phyloP scores from a whole-genome alignment of 2,888 invertebrate species.

The Synergus umbraculus region DNA sequence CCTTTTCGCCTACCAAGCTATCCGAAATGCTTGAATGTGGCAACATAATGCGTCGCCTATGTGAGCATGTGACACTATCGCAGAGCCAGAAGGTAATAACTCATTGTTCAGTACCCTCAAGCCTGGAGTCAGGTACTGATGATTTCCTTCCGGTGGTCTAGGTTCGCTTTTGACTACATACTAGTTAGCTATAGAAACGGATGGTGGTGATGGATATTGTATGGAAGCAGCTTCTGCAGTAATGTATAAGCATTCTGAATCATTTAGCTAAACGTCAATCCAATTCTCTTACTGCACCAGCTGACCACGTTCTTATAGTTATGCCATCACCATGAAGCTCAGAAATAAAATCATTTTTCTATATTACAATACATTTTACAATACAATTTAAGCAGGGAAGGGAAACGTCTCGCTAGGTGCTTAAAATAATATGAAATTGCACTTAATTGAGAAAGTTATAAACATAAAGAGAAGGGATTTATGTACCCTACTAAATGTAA shows the following conservation, averaged over 20 bases:
- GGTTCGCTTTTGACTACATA: neutral
- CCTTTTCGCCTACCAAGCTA: constrained; percentile 23
- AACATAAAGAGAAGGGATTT: too few species aligned
- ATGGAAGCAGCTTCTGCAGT: constrained; percentile 44
- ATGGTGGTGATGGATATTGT: constrained; percentile 49
- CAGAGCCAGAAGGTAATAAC: constrained; percentile 68
- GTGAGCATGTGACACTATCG: constrained; percentile 55
- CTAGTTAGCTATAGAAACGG: constrained; percentile 45
- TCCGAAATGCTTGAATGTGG: constrained; percentile 58
- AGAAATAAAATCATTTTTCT: too few species aligned
- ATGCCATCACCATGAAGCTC: neutral
- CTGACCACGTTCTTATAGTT: neutral
- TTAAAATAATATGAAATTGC: too few species aligned
- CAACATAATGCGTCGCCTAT: constrained; percentile 52
- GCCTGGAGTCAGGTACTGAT: constrained; percentile 68
- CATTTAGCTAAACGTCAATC: constrained; percentile 39
- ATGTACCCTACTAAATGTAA: neutral
- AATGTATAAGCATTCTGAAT: constrained; percentile 41
- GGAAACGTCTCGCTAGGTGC: too few species aligned
- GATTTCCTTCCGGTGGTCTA: constrained; percentile 69
- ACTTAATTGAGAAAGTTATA: too few species aligned
- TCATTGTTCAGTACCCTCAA: constrained; percentile 68
- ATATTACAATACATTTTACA: too few species aligned
- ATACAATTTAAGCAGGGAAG: too few species aligned
- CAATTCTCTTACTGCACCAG: neutral